Base-by-base conservation (phyloP, 2,113 vertebrate genomes). In the Cyanoliseus patagonus region DNA sequence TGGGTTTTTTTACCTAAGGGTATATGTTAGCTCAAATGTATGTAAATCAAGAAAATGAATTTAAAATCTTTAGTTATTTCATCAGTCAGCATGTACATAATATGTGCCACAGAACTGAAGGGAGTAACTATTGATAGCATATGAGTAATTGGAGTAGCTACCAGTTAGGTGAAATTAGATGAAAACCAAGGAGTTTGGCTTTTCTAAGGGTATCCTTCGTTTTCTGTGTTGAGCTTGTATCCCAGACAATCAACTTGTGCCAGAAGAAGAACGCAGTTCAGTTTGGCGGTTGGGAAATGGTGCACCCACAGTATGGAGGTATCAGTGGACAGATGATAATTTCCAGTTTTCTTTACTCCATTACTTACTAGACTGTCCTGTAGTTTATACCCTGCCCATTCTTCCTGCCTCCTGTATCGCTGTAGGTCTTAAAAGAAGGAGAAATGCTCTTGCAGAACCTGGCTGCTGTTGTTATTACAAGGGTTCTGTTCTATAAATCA, bases 81-180 rank as follows among this genome's bases (percentile, higher is more conserved):
- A 23, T 73, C 35, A 22, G 52, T 73, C 55, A 66, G 31, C 16
- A 10, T 33, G 7, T 74, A 53, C 42, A 23, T 33, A 17, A 16
- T 41, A 19, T 0, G 0, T n/a, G 30, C 52, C 51, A 28, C 30
- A 57, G 52, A 87, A 62, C 18, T 41, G n/a, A 46, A 87, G 33
- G 27, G 20, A 47, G 5, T 72, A 44, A 57, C 51, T 8, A 10
- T 7, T 83, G 35, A 9, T 46, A 52, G 9, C 11, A 6, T 39
- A 23, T n/a, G 17, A 42, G 7, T 37, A 87, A 74, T 17, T 49
- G 83, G 41, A 70, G 4, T n/a, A 31, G 44, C 9, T 59, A 15
- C 37, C 49, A 55, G 7, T 28, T 72, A 39, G 27, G 23, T 74
- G 16, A 77, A 66, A 86, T 37, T 37, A 30, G 25, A 19, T 80